These are phyloP conservation scores for Aleiodes leptofemur DNA, from an alignment of 2,888 invertebrate species.

Conservation along the genomic window DNA sequence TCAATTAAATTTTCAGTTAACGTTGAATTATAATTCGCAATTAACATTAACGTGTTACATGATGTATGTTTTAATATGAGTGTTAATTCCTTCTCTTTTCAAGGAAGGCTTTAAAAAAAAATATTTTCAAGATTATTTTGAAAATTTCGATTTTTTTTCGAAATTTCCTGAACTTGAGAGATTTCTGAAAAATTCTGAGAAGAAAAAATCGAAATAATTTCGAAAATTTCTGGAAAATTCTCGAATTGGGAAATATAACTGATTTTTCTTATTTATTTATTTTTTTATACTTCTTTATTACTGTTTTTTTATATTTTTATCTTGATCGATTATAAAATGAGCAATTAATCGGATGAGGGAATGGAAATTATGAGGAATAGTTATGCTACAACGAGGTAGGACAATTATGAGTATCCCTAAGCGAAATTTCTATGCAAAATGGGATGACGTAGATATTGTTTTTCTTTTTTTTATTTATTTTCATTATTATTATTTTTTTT, in stretches of 20 bases:
- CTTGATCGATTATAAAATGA: neutral
- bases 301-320: slow-evolving; percentile 15
- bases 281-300: neutral
- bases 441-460: slow-evolving; percentile 36
- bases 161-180: no score
- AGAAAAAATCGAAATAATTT: no score
- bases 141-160: no score
- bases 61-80: neutral
- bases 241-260: no score
- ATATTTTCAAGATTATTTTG: no score
- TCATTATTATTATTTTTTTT: neutral
- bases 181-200: no score
- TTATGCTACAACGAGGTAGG: slow-evolving; percentile 54
- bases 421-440: slow-evolving; percentile 43
- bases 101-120: slow-evolving; percentile 47
- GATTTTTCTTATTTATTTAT: slow-evolving; percentile 25
- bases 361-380: slow-evolving; percentile 36
- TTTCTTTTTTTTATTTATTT: slow-evolving; percentile 29
- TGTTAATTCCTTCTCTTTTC: slow-evolving; percentile 16
- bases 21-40: slow-evolving; percentile 15
- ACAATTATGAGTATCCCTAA: slow-evolving; percentile 50
- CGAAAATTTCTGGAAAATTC: no score
- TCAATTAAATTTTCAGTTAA: slow-evolving; percentile 23
- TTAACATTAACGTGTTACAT: slow-evolving; percentile 5
- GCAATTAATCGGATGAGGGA: slow-evolving; percentile 46